These are phyloP conservation scores for Odontothrips loti DNA, from an alignment of 2,888 invertebrate genomes.

Conservation along the genomic window DNA sequence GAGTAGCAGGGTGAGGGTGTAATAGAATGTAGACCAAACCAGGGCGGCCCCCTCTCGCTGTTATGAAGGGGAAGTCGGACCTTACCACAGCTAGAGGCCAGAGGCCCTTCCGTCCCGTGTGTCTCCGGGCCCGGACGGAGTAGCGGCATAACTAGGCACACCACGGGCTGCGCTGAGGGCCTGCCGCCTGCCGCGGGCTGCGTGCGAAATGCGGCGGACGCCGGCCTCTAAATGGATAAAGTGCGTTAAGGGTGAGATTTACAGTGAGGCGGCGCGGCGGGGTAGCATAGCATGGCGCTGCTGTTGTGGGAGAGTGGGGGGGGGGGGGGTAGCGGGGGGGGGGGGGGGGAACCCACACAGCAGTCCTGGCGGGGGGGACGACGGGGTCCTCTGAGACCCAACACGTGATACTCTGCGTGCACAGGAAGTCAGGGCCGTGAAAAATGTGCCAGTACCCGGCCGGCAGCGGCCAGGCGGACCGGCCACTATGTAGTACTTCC, in stretches of 20 bases:
- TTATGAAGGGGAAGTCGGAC: background rate
- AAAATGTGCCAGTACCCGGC: too few relatives aligned
- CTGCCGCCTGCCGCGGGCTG: background rate
- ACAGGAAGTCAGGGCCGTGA: too few relatives aligned
- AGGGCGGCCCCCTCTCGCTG: background rate
- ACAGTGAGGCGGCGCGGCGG: background rate
- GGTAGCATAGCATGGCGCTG: too few relatives aligned
- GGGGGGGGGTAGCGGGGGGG: background rate
- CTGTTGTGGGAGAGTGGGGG: too few relatives aligned
- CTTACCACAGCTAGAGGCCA: background rate
- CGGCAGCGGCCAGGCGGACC: too few relatives aligned
- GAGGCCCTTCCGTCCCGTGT: background rate
- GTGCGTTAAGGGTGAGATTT: constrained; percentile 13
- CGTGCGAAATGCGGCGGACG: background rate
- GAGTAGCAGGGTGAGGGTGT: background rate
- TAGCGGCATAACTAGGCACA: constrained; percentile 6
- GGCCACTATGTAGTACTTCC: too few relatives aligned
- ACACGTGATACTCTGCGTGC: too few relatives aligned
- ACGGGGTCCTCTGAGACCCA: too few relatives aligned
- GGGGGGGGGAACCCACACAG: background rate
- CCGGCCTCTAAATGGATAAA: constrained; percentile 7
- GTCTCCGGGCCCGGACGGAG: background rate
- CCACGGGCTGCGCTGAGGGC: background rate
- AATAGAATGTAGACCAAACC: background rate
- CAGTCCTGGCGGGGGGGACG: too few relatives aligned